These are phyloP conservation scores for Dioctria rufipes DNA, from an alignment of 2,888 invertebrate genomes.

Conservation along the genomic window DNA sequence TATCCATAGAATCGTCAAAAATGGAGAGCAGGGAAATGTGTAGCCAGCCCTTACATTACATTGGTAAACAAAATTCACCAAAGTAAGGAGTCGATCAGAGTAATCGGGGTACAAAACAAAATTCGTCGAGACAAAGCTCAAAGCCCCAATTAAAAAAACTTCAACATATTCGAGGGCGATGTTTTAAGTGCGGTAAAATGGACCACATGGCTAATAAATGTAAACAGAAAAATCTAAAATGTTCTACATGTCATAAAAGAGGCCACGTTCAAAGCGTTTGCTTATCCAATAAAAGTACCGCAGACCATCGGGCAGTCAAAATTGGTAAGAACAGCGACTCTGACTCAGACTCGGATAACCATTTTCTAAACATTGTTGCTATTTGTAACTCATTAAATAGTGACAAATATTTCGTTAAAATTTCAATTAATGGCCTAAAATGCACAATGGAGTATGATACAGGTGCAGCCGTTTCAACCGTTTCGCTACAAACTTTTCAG, in stretches of 20 bases:
- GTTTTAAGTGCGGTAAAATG: slow-evolving; percentile 2
- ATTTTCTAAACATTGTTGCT: neutral
- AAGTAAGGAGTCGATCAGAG: neutral
- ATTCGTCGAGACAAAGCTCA: neutral
- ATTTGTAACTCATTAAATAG: neutral
- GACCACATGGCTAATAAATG: slow-evolving; percentile 29
- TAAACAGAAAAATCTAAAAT: slow-evolving; percentile 23
- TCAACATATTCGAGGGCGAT: slow-evolving; percentile 12
- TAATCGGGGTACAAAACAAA: neutral
- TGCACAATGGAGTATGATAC: neutral
- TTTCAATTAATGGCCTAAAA: neutral
- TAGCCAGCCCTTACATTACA: neutral
- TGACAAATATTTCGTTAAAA: neutral
- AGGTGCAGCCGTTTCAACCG: slow-evolving; percentile 3
- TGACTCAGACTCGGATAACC: neutral
- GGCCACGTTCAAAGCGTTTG: slow-evolving; percentile 1
- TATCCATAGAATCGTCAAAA: neutral
- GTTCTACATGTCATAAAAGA: slow-evolving; percentile 3
- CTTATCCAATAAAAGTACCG: neutral
- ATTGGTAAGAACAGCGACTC: neutral
- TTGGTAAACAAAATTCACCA: neutral
- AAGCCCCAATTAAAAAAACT: neutral
- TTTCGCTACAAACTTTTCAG: neutral
- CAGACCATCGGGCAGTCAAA: neutral
- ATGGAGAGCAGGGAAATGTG: slow-evolving; percentile 1